phyloP scores from a whole-genome alignment of 2,797 vertebrate genomes.

The Alca torda region DNA sequence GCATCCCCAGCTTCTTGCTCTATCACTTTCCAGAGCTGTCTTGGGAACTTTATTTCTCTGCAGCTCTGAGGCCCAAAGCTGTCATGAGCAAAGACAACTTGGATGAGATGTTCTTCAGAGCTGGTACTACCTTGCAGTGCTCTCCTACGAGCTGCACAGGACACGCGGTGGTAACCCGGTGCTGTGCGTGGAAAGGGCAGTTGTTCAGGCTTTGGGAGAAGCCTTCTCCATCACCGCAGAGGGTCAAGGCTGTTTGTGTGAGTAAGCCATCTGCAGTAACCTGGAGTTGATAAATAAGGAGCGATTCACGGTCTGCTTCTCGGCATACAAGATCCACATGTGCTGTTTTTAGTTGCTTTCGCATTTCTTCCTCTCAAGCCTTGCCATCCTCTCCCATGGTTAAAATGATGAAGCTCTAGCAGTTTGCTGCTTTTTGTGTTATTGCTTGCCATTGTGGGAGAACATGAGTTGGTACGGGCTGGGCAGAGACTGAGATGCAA shows the following conservation, averaged over 20 bases:
- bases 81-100: background rate
- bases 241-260: background rate
- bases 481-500: background rate
- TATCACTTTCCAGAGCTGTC: background rate
- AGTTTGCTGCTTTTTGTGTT: background rate
- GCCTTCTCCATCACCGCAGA: background rate
- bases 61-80: background rate
- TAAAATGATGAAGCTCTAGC: background rate
- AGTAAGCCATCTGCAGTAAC: background rate
- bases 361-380: background rate
- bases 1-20: background rate
- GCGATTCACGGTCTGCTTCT: background rate
- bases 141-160: background rate
- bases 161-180: fast-evolving
- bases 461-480: background rate
- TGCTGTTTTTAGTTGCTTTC: background rate
- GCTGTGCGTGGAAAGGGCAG: background rate
- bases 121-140: background rate
- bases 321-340: fast-evolving
- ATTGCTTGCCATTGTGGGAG: background rate
- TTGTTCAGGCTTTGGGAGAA: background rate
- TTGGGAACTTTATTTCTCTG: background rate
- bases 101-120: background rate
- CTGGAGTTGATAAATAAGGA: background rate
- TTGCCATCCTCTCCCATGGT: background rate